Evolutionary conservation across 2,113 vertebrate genomes (phyloP).

Genomic region (Catharus minimus): DNA sequence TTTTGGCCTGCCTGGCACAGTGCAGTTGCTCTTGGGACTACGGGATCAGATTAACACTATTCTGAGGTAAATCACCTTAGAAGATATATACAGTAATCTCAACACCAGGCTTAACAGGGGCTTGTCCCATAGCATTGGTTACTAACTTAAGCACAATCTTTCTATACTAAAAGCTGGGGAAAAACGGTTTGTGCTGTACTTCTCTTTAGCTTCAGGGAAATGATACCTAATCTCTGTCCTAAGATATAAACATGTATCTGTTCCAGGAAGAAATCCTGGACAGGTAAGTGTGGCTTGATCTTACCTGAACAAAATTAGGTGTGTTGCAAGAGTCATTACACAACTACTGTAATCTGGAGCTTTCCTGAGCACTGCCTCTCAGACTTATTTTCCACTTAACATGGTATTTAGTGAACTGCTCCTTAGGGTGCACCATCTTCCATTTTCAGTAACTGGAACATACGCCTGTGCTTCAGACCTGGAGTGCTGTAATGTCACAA

Average conservation of each 20-base stretch:
- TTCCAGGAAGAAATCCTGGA: slow-evolving; percentile 2
- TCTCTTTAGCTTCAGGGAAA: not conserved
- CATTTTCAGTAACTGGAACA: not conserved
- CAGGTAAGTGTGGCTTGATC: not conserved
- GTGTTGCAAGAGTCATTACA: slow-evolving; percentile 30
- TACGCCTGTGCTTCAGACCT: rapidly evolving
- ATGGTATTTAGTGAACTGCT: not conserved
- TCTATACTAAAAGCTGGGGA: not conserved
- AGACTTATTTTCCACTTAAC: not conserved
- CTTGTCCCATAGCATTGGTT: not conserved
- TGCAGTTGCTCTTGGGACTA: not conserved
- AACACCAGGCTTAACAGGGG: not conserved
- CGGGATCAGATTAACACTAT: not conserved
- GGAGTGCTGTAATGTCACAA: rapidly evolving
- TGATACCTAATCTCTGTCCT: not conserved
- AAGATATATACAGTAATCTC: not conserved
- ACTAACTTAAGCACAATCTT: not conserved
- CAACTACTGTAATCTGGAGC: not conserved
- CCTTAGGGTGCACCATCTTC: not conserved
- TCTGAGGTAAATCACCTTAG: not conserved
- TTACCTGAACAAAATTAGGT: not conserved
- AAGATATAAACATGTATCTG: not conserved
- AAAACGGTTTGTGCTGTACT: not conserved
- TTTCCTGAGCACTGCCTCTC: not conserved
- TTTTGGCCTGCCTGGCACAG: not conserved